Percentiles rank a stretch among this genome's conserved stretches.
Conservation (phyloP, 2,797 vertebrate species). For the Microctenopoma steveboyesi region DNA sequence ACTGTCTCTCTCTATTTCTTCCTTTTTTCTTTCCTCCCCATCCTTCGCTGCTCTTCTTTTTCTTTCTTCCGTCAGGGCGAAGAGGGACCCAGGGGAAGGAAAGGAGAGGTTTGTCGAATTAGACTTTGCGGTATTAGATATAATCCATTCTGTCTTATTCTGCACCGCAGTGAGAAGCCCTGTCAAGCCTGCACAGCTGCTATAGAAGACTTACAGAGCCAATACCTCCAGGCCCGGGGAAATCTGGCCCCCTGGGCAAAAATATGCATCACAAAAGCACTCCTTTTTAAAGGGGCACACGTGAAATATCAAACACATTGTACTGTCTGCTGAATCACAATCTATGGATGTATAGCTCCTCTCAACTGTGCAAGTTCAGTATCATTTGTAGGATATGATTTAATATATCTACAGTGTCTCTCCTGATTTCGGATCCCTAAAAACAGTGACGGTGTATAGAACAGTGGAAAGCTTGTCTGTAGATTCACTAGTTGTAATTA, state of each 20-base stretch:
- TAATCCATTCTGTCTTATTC: slow-evolving; percentile 77
- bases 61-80: slow-evolving; percentile 80
- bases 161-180: slow-evolving; percentile 56
- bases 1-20: slow-evolving; percentile 59
- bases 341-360: slow-evolving; percentile 25
- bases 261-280: slow-evolving; percentile 67
- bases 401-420: background rate
- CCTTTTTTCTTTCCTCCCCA: slow-evolving; percentile 32
- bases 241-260: slow-evolving; percentile 60
- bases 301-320: slow-evolving; percentile 60
- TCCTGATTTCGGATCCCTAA: slow-evolving; percentile 16
- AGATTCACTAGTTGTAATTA: background rate
- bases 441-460: background rate
- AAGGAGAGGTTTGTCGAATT: slow-evolving; percentile 87
- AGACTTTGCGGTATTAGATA: slow-evolving; percentile 73
- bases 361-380: slow-evolving; percentile 3
- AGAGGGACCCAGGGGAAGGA: slow-evolving; percentile 81
- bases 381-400: slow-evolving; percentile 17
- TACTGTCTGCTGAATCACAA: slow-evolving; percentile 58
- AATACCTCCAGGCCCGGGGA: slow-evolving; percentile 58
- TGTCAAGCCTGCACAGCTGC: slow-evolving; percentile 62
- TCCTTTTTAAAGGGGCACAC: slow-evolving; percentile 49
- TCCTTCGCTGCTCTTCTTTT: slow-evolving; percentile 39
- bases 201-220: slow-evolving; percentile 62
- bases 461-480: background rate